Base-by-base conservation (phyloP, 2,888 invertebrate species). In the Eueremaeus valkanovi region DNA sequence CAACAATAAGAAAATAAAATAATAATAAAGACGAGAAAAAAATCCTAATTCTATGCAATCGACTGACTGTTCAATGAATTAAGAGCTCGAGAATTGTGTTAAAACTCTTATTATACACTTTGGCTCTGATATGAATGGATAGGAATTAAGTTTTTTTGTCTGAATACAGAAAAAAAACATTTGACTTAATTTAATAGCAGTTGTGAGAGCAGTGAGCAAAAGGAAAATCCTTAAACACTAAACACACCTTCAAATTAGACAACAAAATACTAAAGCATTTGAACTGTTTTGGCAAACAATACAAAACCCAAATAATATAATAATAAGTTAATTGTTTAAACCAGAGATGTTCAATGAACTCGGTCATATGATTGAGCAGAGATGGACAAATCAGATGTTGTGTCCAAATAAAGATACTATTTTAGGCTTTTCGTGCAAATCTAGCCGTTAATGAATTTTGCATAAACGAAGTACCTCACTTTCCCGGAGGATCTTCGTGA, bases 1-100 rank as follows among this genome's bases (percentile, higher is more conserved):
- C 24, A 55, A 55, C 55, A 55, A 55, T 55, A 55, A 51, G 51
- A 51, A 21, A 51, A 51, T 51, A 21, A 51, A 51, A 51, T 51
- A 51, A 51, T 51, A 51, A 51, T n/a, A n/a, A n/a, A n/a, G n/a
- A n/a, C n/a, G n/a, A n/a, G n/a, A n/a, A 55, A 24, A 55, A 55
- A 55, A 24, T 24, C 27, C 55, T 55, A 55, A 55, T 55, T 55
- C 55, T 45, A 45, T 18, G 9, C 45, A 45, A 16, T 11, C 18
- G 18, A 45, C 3, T 3, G 11, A 8, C 11, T 36, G 9, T 13
- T 16, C 45, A 45, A 3, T 45, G 2, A 45, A 45, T 11, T 45
- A 3, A 45, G 18, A 16, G 11, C 16, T 45, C 45, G 36, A 11
- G 36, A 45, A 45, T 45, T 45, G 45, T 45, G 45, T 45, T 45